Conservation (phyloP, 2,888 invertebrate species). For the Diabrotica balteata region DNA sequence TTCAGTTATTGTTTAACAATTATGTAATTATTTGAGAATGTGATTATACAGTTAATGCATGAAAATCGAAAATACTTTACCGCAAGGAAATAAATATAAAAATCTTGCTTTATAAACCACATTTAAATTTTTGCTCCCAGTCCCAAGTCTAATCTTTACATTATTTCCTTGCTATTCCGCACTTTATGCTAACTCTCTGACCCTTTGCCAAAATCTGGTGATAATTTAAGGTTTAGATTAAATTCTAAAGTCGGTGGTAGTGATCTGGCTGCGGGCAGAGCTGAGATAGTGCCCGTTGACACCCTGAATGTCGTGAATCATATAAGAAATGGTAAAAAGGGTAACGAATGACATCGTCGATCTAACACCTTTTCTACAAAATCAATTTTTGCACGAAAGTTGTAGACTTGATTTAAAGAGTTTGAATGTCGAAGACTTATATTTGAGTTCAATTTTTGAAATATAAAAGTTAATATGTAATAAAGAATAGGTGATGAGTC, state of each 20-base stretch:
- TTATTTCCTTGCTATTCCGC: constrained; percentile 26
- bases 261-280: constrained; percentile 34
- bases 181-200: constrained; percentile 38
- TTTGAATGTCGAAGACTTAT: neutral
- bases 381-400: too few relatives aligned
- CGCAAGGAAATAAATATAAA: too few relatives aligned
- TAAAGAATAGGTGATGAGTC: too few relatives aligned
- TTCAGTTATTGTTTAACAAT: too few relatives aligned
- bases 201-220: constrained; percentile 42
- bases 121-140: too few relatives aligned
- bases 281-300: constrained; percentile 35
- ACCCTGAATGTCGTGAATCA: constrained; percentile 41
- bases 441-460: neutral
- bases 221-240: constrained; percentile 46
- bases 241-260: constrained; percentile 34
- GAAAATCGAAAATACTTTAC: too few relatives aligned
- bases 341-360: constrained; percentile 34
- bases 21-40: too few relatives aligned
- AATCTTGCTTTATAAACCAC: too few relatives aligned
- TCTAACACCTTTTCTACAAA: too few relatives aligned
- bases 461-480: too few relatives aligned
- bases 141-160: constrained; percentile 43
- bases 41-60: too few relatives aligned
- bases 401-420: neutral
- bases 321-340: constrained; percentile 32